A percentile compares a stretch with the other conserved stretches of the same genome.
Conservation (phyloP, 1,140 invertebrate genomes). For the Drosophila subobscura region DNA sequence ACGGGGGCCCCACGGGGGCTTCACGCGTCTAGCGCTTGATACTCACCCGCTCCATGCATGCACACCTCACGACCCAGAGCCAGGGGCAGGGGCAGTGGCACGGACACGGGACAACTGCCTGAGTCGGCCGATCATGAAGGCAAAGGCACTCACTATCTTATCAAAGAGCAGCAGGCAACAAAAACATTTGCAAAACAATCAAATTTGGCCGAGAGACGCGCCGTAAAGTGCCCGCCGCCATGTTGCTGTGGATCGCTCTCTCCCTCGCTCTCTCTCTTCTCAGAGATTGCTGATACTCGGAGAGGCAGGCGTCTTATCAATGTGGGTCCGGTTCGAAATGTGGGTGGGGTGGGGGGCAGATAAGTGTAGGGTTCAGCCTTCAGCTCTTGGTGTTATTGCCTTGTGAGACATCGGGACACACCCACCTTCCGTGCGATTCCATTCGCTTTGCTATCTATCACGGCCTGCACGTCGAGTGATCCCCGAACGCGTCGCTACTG, state of each 20-base stretch:
- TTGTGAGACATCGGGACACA: constrained; percentile 27
- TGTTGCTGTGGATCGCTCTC: constrained; percentile 22
- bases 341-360: no score
- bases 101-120: not conserved
- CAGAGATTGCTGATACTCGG: constrained; percentile 34
- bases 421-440: constrained; percentile 29
- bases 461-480: not conserved
- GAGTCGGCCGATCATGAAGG: constrained; percentile 44
- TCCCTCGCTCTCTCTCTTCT: constrained; percentile 5
- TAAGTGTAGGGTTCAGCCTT: no score
- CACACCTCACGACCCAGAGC: constrained; percentile 30
- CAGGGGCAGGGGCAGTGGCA: not conserved
- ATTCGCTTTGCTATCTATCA: constrained; percentile 25
- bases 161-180: constrained; percentile 19
- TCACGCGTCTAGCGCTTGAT: constrained; percentile 40
- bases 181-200: constrained; percentile 4
- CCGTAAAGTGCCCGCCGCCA: constrained; percentile 8
- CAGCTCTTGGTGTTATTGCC: constrained; percentile 27
- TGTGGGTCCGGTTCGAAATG: constrained; percentile 44
- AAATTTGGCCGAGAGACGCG: constrained; percentile 6
- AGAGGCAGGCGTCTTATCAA: constrained; percentile 39
- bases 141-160: constrained; percentile 34
- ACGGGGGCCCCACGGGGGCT: constrained; percentile 63
- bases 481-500: constrained; percentile 4
- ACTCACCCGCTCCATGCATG: constrained; percentile 58